A percentile compares a stretch with the other conserved stretches of the same genome.
phyloP scores from a whole-genome alignment of 37 sponge, comb jelly and placozoan genomes.

The Bolinopsis microptera region DNA sequence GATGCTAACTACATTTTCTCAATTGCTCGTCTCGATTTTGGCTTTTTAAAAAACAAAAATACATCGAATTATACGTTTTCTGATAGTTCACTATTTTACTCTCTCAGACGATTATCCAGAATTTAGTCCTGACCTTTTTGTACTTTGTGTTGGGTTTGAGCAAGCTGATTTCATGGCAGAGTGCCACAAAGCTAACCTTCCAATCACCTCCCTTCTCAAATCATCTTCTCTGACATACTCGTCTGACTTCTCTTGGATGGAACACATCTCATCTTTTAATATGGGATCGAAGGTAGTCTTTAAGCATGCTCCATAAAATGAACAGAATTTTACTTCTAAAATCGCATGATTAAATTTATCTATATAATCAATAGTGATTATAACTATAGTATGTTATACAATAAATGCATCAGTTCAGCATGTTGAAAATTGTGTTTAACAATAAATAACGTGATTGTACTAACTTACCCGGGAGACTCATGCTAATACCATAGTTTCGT shows the following conservation, averaged over 20 bases:
- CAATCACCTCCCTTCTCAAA: constrained; percentile 7
- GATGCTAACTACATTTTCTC: no score
- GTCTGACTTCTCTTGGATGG: constrained; percentile 14
- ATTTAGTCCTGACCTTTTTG: constrained; percentile 33
- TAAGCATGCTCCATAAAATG: no score
- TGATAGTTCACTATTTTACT: no score
- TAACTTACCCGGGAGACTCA: not conserved
- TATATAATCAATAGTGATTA: no score
- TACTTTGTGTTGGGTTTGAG: constrained; percentile 45
- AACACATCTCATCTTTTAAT: not conserved
- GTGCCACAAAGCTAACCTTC: constrained; percentile 21
- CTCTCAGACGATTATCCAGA: constrained; percentile 41
- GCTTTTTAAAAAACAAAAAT: not conserved
- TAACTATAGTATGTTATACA: no score
- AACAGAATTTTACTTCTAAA: no score
- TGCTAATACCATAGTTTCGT: not conserved
- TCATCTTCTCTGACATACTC: not conserved
- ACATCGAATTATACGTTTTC: no score
- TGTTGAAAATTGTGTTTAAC: no score
- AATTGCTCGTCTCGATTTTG: not conserved
- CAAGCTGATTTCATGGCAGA: constrained; percentile 37
- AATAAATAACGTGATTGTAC: no score
- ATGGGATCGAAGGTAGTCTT: constrained; percentile 36
- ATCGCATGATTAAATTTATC: no score
- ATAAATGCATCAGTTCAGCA: no score